phyloP scores from a whole-genome alignment of 2,888 invertebrate genomes.

The Pollenia griseotomentosa region DNA sequence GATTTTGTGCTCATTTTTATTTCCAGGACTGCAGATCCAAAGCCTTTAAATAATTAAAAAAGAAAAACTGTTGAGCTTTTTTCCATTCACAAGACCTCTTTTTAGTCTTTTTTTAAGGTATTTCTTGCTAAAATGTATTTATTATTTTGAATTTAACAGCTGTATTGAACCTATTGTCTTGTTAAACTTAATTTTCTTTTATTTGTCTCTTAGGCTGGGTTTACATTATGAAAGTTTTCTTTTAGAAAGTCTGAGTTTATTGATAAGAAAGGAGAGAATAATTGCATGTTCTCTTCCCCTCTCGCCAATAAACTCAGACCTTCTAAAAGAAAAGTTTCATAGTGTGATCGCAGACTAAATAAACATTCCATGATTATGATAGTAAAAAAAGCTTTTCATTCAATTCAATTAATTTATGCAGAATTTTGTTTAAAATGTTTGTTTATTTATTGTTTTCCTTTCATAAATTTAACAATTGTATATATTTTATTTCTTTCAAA shows the following conservation, averaged over 20 bases:
- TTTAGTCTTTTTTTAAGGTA: background rate
- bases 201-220: background rate
- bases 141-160: background rate
- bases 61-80: no score
- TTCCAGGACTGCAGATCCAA: no score
- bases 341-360: no score
- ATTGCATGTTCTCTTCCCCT: no score
- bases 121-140: background rate
- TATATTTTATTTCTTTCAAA: background rate
- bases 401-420: background rate
- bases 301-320: no score
- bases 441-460: constrained; percentile 13
- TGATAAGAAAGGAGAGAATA: no score
- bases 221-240: no score
- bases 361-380: background rate
- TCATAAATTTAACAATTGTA: constrained; percentile 10
- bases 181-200: constrained; percentile 20
- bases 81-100: background rate
- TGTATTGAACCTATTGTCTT: constrained; percentile 54
- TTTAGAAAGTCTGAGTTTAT: no score
- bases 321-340: no score
- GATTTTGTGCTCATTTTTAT: no score
- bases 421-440: background rate
- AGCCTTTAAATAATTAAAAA: no score
- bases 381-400: constrained; percentile 13